Evolutionary conservation across 2,113 vertebrate species (phyloP), one percentile per base, ranked within the genome.

Genomic region (Limanda limanda): DNA sequence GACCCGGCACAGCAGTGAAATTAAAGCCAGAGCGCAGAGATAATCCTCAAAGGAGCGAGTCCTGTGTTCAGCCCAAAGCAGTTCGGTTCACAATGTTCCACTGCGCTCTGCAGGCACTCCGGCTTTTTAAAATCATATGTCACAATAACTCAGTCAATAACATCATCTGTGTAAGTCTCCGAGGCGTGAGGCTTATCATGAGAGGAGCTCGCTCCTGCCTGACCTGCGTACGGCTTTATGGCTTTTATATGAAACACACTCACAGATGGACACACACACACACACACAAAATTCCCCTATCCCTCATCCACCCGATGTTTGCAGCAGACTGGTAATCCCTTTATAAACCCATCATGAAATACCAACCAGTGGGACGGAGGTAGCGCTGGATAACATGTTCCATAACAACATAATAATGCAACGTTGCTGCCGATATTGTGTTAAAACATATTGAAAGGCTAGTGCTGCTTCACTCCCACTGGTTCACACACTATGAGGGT

Each of bases 191-290:
- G 80, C 72, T 87, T 79, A 86, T 74, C 45, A 48, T 17, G 45
- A 18, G 45, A 15, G 45, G 45, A 48, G 45, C 14, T 45, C 20
- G 20, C 51, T 21, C n/a, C 20, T 27, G 63, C 69, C 68, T 66
- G 66, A 65, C 62, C 84, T 61, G 82, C 79, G 48, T 51, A 58
- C 35, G 9, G 35, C 40, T 42, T 42, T 11, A 42, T 83, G 62
- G 78, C 71, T 89, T 84, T 91, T 80, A 85, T 83, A 75, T 88
- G 55, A 86, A 11, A 51, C 47, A 52, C 55, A 24, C 17, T 48
- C 52, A 37, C 35, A 37, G 8, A 37, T 10, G 9, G 8, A 37
- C 35, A 37, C 35, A 37, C 35, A 35, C 31, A 35, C 31, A 37
- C 9, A 37, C 35, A 37, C 9, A 37, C 35, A 37, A 8, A 37